phyloP scores from a whole-genome alignment of 2,113 vertebrate genomes.

The Excalfactoria chinensis region DNA sequence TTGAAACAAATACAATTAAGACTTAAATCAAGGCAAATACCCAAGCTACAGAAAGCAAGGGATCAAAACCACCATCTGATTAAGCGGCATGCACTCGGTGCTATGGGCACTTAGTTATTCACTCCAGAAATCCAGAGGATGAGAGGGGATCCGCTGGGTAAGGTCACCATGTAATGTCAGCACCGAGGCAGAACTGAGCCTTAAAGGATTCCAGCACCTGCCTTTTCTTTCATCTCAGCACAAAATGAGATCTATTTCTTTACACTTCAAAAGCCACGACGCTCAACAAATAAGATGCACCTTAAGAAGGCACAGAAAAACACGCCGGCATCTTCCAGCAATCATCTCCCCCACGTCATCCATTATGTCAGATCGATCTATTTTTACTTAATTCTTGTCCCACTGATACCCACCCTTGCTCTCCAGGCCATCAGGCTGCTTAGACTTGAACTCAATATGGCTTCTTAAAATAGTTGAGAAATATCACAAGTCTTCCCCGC shows the following conservation, averaged over 20 bases:
- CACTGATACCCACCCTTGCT: not conserved
- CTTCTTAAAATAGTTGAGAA: constrained; percentile 59
- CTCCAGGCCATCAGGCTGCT: constrained; percentile 30
- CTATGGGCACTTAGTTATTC: constrained; percentile 27
- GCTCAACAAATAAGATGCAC: constrained; percentile 25
- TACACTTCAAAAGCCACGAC: constrained; percentile 59
- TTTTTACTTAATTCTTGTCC: constrained; percentile 60
- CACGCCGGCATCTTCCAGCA: constrained; percentile 63
- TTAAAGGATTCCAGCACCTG: constrained; percentile 38
- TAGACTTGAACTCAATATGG: constrained; percentile 36
- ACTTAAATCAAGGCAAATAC: constrained; percentile 33
- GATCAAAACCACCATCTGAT: constrained; percentile 46
- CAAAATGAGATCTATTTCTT: constrained; percentile 27
- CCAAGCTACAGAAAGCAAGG: constrained; percentile 10
- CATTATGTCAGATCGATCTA: constrained; percentile 58
- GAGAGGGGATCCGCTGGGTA: not conserved
- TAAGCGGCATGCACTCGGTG: constrained; percentile 36
- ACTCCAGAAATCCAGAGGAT: not conserved
- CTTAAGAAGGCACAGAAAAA: constrained; percentile 32
- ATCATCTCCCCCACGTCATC: constrained; percentile 59
- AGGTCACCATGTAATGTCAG: constrained; percentile 29
- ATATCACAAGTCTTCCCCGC: not conserved
- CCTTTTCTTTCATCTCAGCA: constrained; percentile 53
- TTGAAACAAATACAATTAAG: constrained; percentile 45
- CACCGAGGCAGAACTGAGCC: constrained; percentile 48